Evolutionary conservation across 2,888 invertebrate genomes (phyloP), one percentile per base, ranked within the genome.

Genomic region (Harpalus rubripes): DNA sequence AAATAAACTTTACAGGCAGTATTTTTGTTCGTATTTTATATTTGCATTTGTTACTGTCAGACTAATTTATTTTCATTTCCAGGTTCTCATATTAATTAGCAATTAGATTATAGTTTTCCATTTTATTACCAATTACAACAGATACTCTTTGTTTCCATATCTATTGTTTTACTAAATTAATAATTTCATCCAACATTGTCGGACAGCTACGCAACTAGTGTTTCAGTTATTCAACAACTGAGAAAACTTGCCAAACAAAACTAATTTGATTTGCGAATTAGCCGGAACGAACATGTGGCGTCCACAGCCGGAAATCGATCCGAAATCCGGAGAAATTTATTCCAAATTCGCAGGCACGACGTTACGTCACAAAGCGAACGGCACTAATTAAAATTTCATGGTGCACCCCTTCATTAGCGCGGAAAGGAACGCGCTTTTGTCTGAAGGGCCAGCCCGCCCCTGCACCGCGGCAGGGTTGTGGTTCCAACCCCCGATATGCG

Each of bases 381-480:
- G 68, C 74, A 74, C 82, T 82, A 82, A 82, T 82, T 82, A 82
- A 82, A 82, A 82, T 82, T 82, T 82, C 82, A 82, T 74, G 59
- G 74, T 56, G 74, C 72, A 58, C 72, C 82, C 81, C 82, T 74
- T 82, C 82, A 82, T 82, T 82, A 82, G 82, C 68, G 58, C 56
- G 18, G 74, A 56, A 72, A 82, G 82, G 82, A 82, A 82, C 81
- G 81, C 52, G 16, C 72, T 41, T 82, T 82, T 82, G 82, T 82
- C 82, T 68, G 82, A 58, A 74, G 74, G 74, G 82, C 72, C 52
- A 52, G 44, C 18, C 39, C n/a, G 56, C 44, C 63, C 65, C 61
- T 12, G 52, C 68, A 52, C 26, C 56, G 76, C 22, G 76, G 76
- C 7, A 22, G 44, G 32, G 44, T 56, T 72, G 39, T 41, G 41